A percentile compares a stretch with the other conserved stretches of the same genome.
Evolutionary conservation across 2,113 vertebrate genomes (phyloP).

Genomic region (Bungarus multicinctus): DNA sequence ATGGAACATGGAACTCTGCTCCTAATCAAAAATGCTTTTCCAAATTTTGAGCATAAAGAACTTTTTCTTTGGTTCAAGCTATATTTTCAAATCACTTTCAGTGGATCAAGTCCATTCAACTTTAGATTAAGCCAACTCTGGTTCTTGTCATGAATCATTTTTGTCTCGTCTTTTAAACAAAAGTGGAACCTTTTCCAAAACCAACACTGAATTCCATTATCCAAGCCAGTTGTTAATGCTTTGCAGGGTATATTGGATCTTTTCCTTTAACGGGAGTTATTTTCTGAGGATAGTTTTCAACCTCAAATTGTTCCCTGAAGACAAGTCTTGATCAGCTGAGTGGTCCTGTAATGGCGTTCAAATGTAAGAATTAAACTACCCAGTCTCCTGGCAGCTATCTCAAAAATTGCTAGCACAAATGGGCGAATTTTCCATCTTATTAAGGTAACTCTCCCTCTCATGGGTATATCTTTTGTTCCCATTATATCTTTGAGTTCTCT

Average conservation of each 20-base stretch:
- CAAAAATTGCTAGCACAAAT: not conserved
- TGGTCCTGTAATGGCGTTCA: not conserved
- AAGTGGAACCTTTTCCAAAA: not conserved
- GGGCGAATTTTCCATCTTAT: not conserved
- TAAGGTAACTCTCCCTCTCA: slow-evolving; percentile 24
- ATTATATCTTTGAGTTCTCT: slow-evolving; percentile 40
- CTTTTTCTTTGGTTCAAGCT: not conserved
- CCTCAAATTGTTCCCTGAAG: not conserved
- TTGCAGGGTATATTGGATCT: not conserved
- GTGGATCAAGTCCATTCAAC: not conserved
- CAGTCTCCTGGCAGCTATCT: not conserved
- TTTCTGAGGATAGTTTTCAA: not conserved
- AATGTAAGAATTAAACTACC: not conserved
- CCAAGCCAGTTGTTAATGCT: not conserved
- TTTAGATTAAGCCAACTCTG: not conserved
- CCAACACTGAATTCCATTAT: not conserved
- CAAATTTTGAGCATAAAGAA: not conserved
- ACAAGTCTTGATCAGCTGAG: not conserved
- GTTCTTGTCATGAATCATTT: not conserved
- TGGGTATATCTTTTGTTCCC: slow-evolving; percentile 16
- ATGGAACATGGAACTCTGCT: not conserved
- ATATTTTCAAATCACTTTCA: not conserved
- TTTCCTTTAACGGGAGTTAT: not conserved
- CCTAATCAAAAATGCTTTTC: not conserved
- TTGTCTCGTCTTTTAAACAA: not conserved